Base-by-base conservation (phyloP, 2,797 vertebrate species). In the Cyprinodon diabolis region DNA sequence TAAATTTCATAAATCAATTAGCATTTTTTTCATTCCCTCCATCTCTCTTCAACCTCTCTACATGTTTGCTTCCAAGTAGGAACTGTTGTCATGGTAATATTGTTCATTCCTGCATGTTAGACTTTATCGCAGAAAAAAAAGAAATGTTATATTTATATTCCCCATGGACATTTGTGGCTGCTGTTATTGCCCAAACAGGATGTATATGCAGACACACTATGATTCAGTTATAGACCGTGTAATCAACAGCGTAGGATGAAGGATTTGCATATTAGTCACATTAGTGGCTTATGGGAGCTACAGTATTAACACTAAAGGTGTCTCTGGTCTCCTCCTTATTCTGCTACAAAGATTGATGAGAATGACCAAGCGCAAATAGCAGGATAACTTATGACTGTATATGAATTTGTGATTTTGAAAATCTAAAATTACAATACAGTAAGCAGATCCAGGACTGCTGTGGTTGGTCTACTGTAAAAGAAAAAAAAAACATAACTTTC, bases 81-180 rank as follows among this genome's bases (percentile, higher is more conserved):
- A 84, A 84, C 79, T 85, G 90, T 91, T 92, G 84, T 91, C 89
- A 92, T 90, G 87, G 89, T 79, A 78, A 91, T 89, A 84, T 84
- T 1, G 70, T 78, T 67, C 79, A 57, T 71, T 77, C 78, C 84
- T 72, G 82, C 49, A 19, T 6, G 68, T 71, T 70, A 77, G 79
- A 70, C 70, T 57, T 52, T 49, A 74, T 60, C 57, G 62, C 11
- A 11, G 68, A 80, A 76, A 58, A 60, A 9, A 9, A 30, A 30
- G 30, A 30, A 30, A 30, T 71, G 1, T 78, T 76, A 52, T 77
- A 78, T 87, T 84, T 88, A 84, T 78, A 77, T 74, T 77, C 45
- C 17, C 69, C 23, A 75, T 6, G 21, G 45, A 47, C 11, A 0
- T 52, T 15, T 51, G 11, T 49, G 67, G 58, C 75, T 60, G 57